Evolutionary conservation across 2,797 vertebrate genomes (phyloP).

Genomic region (Lates japonicus): DNA sequence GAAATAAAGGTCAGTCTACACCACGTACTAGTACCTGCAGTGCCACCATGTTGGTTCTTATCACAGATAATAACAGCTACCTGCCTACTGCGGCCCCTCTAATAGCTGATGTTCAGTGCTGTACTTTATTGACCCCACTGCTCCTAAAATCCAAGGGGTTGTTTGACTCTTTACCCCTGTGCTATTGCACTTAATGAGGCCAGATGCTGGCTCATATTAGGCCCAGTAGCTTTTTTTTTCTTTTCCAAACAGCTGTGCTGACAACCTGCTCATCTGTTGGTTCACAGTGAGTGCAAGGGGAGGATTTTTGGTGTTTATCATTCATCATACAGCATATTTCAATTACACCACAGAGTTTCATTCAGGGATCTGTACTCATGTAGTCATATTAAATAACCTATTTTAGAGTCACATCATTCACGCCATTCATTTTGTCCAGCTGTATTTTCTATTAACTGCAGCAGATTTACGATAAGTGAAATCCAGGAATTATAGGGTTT

Average conservation of each 20-base stretch:
- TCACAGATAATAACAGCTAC: slow-evolving; percentile 23
- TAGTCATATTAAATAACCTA: slow-evolving; percentile 4
- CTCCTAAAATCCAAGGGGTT: slow-evolving; percentile 26
- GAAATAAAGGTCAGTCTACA: background rate
- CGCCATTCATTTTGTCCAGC: background rate
- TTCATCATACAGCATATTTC: slow-evolving; percentile 19
- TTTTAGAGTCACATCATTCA: background rate
- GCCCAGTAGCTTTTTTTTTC: background rate
- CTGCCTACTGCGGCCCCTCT: slow-evolving; percentile 12
- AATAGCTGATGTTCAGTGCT: slow-evolving; percentile 31
- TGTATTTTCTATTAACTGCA: background rate
- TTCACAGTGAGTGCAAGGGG: slow-evolving; percentile 23
- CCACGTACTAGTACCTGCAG: background rate
- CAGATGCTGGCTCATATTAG: slow-evolving; percentile 53
- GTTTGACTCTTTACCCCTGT: slow-evolving; percentile 27
- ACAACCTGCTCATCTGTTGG: slow-evolving; percentile 50
- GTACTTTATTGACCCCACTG: slow-evolving; percentile 31
- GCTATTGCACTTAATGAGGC: slow-evolving; percentile 43
- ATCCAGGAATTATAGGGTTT: background rate
- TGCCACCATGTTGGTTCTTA: slow-evolving; percentile 20
- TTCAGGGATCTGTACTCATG: background rate
- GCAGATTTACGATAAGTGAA: background rate
- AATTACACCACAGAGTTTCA: slow-evolving; percentile 16
- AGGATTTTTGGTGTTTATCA: slow-evolving; percentile 12
- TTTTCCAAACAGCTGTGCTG: slow-evolving; percentile 44